Percentiles rank a stretch among this genome's conserved stretches.
These are phyloP conservation scores for Rhinatrema bivittatum DNA, from an alignment of 2,797 vertebrate genomes.

Conservation along the genomic window DNA sequence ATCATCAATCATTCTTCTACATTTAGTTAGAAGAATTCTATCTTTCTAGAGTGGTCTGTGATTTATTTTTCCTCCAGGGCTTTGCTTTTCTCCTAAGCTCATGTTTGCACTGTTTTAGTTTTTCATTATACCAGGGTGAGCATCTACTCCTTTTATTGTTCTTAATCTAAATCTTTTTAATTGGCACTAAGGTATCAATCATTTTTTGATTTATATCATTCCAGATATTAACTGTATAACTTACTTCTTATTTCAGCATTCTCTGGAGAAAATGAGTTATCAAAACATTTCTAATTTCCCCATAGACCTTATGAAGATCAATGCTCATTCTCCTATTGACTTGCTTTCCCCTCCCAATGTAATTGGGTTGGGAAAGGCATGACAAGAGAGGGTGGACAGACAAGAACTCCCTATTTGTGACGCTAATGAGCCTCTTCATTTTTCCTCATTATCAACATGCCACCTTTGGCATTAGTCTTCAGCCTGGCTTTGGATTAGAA, in stretches of 20 bases:
- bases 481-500: conserved; percentile 42
- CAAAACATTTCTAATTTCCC: conserved; percentile 10
- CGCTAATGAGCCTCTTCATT: conserved; percentile 41
- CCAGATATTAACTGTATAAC: too few species aligned
- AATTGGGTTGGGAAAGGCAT: conserved; percentile 29
- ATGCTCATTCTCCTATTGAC: conserved; percentile 30
- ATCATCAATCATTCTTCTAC: too few species aligned
- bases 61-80: too few species aligned
- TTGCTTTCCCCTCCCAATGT: background rate
- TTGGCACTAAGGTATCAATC: too few species aligned
- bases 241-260: background rate
- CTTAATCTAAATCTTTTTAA: too few species aligned
- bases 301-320: conserved; percentile 31
- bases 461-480: conserved; percentile 40
- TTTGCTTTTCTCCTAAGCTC: too few species aligned
- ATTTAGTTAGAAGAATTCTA: too few species aligned
- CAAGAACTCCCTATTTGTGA: conserved; percentile 43
- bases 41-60: too few species aligned
- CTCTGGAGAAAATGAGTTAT: background rate
- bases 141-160: too few species aligned
- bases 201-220: too few species aligned
- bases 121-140: too few species aligned
- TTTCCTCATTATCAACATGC: conserved; percentile 45
- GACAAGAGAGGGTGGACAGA: conserved; percentile 36
- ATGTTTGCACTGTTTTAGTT: too few species aligned